Conservation (phyloP, 2,113 vertebrate genomes). For the Heloderma charlesbogerti region DNA sequence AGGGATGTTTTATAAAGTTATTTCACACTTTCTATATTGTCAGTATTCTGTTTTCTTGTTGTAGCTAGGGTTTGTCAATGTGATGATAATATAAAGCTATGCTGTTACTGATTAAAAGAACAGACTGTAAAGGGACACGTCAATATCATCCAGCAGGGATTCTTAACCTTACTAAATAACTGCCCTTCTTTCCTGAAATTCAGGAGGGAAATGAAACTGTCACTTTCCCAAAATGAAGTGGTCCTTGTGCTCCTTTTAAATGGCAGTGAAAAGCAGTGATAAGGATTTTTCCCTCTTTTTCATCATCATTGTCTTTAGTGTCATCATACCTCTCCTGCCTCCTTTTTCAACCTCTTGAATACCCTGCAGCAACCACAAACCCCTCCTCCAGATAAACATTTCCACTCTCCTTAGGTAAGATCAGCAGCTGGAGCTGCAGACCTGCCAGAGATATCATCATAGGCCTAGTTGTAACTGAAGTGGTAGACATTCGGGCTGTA, state of each 20-base stretch:
- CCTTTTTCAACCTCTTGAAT: not conserved
- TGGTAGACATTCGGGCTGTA: not conserved
- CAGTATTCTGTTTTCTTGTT: constrained; percentile 7
- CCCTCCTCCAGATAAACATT: not conserved
- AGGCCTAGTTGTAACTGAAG: not conserved
- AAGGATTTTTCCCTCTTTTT: no score
- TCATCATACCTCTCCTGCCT: not conserved
- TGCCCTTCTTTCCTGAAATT: constrained; percentile 19
- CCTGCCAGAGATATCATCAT: not conserved
- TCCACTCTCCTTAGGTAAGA: not conserved
- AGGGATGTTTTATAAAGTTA: constrained; percentile 13
- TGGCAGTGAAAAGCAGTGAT: not conserved
- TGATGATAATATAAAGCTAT: constrained; percentile 6
- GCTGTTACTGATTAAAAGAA: constrained; percentile 27
- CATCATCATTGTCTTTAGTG: not conserved
- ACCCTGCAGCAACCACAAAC: not conserved
- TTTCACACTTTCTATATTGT: constrained; percentile 35
- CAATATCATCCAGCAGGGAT: not conserved
- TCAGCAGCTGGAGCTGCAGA: not conserved
- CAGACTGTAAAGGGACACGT: constrained; percentile 33
- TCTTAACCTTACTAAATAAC: not conserved
- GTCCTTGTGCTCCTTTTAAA: constrained; percentile 11
- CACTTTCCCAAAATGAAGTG: not conserved
- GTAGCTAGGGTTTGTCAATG: not conserved
- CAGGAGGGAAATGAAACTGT: constrained; percentile 22